A percentile compares a stretch with the other conserved stretches of the same genome.
Conservation (phyloP, 2,113 vertebrate genomes). For the Hemiprocne comata region DNA sequence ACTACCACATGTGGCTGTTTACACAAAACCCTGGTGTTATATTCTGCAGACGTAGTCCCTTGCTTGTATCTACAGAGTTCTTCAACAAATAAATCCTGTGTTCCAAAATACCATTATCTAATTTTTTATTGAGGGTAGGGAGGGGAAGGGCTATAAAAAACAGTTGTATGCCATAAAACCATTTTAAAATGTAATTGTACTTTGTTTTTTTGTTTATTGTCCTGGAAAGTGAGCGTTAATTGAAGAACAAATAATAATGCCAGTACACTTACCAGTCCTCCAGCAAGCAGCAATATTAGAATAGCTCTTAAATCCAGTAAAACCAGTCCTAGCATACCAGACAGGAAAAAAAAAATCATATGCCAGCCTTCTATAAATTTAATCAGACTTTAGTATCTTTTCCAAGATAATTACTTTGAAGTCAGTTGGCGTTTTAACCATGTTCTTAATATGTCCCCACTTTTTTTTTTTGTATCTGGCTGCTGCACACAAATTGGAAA, state of each 20-base stretch:
- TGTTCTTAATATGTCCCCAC: background rate
- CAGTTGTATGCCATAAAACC: background rate
- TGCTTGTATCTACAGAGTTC: background rate
- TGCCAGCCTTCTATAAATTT: background rate
- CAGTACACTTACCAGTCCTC: background rate
- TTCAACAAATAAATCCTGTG: accelerated
- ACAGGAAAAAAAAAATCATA: background rate
- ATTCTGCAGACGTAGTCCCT: background rate
- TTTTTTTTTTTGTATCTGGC: background rate
- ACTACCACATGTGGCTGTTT: background rate
- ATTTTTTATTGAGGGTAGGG: background rate
- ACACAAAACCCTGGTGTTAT: background rate
- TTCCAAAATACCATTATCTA: background rate
- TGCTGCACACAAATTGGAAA: background rate
- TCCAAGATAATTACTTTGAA: background rate
- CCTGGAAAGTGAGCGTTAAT: background rate
- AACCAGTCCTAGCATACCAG: background rate
- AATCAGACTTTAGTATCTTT: background rate
- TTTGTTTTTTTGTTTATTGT: background rate
- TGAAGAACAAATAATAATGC: background rate
- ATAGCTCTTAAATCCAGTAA: background rate
- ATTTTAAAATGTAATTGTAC: background rate
- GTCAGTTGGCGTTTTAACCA: background rate
- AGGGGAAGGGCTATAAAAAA: background rate
- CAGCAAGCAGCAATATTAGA: accelerated